A percentile compares a stretch with the other conserved stretches of the same genome.
These are phyloP conservation scores for Melipona bicolor DNA, from an alignment of 2,888 invertebrate species.

Conservation along the genomic window DNA sequence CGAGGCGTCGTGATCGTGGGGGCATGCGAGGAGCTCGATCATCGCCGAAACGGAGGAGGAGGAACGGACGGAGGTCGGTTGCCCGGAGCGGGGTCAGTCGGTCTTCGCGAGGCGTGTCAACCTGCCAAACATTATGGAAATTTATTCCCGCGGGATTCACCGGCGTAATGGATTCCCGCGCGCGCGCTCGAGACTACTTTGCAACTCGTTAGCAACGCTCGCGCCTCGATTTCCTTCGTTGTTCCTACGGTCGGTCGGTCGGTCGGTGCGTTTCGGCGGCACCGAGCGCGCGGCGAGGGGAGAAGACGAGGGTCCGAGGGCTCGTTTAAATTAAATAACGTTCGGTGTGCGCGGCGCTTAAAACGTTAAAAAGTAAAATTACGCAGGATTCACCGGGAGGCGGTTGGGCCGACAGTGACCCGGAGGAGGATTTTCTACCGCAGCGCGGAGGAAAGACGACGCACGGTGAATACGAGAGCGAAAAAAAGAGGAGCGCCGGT, in stretches of 20 bases:
- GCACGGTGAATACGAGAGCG: constrained; percentile 13
- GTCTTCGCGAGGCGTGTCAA: constrained; percentile 78
- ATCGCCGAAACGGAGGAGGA: constrained; percentile 37
- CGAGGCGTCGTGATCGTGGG: constrained; percentile 38
- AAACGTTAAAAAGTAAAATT: constrained; percentile 16
- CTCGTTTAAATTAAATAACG: constrained; percentile 22
- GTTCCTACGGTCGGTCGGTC: not conserved
- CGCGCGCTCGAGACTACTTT: constrained; percentile 37
- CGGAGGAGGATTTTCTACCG: constrained; percentile 19
- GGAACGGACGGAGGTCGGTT: constrained; percentile 33
- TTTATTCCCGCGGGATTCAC: constrained; percentile 76
- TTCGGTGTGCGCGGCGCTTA: constrained; percentile 2
- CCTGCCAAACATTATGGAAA: constrained; percentile 82
- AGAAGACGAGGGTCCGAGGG: not conserved
- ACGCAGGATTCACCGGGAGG: constrained; percentile 1
- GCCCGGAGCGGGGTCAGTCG: constrained; percentile 72
- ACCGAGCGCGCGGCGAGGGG: not conserved
- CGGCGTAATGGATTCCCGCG: constrained; percentile 72
- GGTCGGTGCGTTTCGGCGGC: not conserved
- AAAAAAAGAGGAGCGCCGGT: constrained; percentile 55
- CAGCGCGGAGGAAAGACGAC: constrained; percentile 12
- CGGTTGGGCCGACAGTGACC: not conserved
- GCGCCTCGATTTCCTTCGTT: constrained; percentile 24
- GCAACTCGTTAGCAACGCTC: constrained; percentile 55
- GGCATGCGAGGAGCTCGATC: constrained; percentile 28